phyloP scores from a whole-genome alignment of 2,113 vertebrate genomes.

The Dryoscopus gambensis region DNA sequence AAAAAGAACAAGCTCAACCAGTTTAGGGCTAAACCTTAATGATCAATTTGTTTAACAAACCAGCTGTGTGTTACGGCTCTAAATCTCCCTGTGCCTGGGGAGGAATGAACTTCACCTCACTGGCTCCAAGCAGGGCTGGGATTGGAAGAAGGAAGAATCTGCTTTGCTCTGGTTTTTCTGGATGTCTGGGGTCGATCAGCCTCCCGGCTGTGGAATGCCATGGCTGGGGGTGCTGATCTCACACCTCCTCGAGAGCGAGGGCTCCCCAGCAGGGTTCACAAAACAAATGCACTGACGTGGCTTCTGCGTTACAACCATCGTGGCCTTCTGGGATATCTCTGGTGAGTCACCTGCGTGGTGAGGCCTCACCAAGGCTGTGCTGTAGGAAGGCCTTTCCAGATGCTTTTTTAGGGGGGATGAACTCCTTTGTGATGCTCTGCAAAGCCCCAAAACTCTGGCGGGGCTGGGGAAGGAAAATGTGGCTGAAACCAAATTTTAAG shows the following conservation, averaged over 20 bases:
- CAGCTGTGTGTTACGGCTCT: background rate
- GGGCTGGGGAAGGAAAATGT: background rate
- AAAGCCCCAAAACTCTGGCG: background rate
- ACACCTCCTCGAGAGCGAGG: background rate
- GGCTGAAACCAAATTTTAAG: conserved; percentile 9
- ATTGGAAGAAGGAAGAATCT: background rate
- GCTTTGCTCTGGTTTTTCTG: background rate
- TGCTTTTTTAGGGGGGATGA: background rate
- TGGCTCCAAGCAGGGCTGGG: background rate
- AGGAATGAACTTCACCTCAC: background rate
- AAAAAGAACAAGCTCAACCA: background rate
- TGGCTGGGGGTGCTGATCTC: background rate
- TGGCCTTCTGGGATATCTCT: background rate
- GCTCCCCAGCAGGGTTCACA: background rate
- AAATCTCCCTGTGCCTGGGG: background rate
- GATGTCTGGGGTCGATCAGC: background rate
- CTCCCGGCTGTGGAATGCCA: background rate
- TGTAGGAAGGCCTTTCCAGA: background rate
- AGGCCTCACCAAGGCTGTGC: background rate
- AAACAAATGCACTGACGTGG: background rate
- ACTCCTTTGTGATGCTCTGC: background rate
- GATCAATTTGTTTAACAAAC: background rate
- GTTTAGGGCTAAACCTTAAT: background rate
- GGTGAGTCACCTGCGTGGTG: background rate
- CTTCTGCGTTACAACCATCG: background rate